phyloP scores from a whole-genome alignment of 2,113 vertebrate species.

The Sitta europaea region DNA sequence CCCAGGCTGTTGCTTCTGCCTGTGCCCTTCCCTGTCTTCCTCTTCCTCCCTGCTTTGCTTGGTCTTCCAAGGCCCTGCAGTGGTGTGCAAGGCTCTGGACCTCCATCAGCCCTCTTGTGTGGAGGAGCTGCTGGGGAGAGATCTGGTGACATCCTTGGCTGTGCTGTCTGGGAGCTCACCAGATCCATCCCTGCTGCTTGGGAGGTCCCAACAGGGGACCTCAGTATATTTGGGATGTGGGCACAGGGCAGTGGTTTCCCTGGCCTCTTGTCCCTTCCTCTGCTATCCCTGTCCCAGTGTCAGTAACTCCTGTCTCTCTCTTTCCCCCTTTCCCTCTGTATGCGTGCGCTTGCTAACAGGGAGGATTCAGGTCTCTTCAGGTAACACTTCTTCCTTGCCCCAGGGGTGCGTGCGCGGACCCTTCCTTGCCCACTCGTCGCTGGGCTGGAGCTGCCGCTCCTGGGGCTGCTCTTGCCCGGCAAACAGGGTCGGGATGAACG shows the following conservation, averaged over 20 bases:
- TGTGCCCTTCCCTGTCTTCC: not conserved
- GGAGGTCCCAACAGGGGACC: not conserved
- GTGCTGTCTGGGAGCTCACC: not conserved
- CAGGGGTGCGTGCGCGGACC: not conserved
- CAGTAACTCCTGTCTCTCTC: conserved; percentile 73
- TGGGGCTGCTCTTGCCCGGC: not conserved
- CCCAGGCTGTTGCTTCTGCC: conserved; percentile 26
- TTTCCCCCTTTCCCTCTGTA: conserved; percentile 66
- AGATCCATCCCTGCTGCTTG: not conserved
- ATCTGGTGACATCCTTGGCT: not conserved
- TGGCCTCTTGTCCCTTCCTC: not conserved
- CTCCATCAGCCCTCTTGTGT: not conserved
- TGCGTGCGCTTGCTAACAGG: conserved; percentile 85
- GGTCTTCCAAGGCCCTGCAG: not conserved
- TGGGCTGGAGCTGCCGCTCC: not conserved
- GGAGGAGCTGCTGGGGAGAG: not conserved
- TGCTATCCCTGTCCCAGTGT: conserved; percentile 28
- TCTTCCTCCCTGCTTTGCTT: not conserved
- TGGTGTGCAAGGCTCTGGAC: not conserved
- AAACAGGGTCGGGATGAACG: not conserved
- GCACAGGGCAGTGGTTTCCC: not conserved
- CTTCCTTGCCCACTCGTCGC: not conserved
- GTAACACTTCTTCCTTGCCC: conserved; percentile 77
- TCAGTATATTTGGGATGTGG: not conserved
- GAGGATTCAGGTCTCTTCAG: conserved; percentile 98